Conservation (phyloP, 2,888 invertebrate genomes). For the Gari tellinella region DNA sequence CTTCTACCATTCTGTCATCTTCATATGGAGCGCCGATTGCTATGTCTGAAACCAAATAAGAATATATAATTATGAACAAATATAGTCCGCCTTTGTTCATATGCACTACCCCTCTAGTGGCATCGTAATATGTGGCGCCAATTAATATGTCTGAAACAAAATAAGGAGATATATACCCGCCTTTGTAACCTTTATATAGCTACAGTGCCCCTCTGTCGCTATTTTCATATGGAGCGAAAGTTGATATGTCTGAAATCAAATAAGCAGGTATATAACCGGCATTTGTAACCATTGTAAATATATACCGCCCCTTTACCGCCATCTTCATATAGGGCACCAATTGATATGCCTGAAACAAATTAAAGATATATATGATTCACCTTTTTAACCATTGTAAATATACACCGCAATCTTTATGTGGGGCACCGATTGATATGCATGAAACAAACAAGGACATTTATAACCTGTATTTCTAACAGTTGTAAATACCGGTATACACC, state of each 20-base stretch:
- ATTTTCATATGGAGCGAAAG: conserved; percentile 64
- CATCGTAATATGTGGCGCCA: conserved; percentile 63
- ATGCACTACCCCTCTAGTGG: conserved; percentile 54
- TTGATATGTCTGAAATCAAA: conserved; percentile 60
- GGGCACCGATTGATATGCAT: conserved; percentile 56
- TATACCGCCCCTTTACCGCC: conserved; percentile 55
- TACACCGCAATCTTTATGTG: too few relatives aligned
- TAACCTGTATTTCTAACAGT: conserved; percentile 38
- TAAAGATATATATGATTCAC: too few relatives aligned
- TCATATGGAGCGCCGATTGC: conserved; percentile 64
- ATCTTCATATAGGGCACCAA: conserved; percentile 65
- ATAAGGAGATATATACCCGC: too few relatives aligned
- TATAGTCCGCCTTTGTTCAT: conserved; percentile 57
- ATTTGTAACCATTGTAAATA: conserved; percentile 58
- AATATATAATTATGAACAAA: conserved; percentile 34
- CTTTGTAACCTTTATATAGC: conserved; percentile 58
- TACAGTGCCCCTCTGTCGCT: conserved; percentile 57
- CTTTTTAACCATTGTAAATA: too few relatives aligned
- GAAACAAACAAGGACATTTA: conserved; percentile 25
- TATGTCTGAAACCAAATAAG: too few relatives aligned
- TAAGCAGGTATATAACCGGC: conserved; percentile 38
- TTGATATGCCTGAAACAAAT: conserved; percentile 59
- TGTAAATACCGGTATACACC: too few relatives aligned
- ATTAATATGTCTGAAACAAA: conserved; percentile 62
- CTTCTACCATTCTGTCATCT: conserved; percentile 47